Base-by-base conservation (phyloP, 2,888 invertebrate species). In the Limnephilus marmoratus region DNA sequence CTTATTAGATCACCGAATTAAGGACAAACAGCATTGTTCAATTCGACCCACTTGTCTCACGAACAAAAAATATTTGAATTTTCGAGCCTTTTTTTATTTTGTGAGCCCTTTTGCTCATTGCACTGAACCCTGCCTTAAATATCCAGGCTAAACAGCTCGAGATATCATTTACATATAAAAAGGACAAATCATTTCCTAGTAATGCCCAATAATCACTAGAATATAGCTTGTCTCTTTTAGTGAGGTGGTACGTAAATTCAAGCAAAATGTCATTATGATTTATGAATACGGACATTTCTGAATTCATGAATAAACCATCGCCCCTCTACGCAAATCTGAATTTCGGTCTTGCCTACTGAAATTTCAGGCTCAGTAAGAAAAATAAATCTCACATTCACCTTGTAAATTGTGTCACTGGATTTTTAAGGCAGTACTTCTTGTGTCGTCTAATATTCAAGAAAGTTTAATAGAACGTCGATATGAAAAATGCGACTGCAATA, bases 221-320 rank as follows among this genome's bases (percentile, higher is more conserved):
- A 83, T 3, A 37, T n/a, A 37, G 37, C 2, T 34, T 83, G 5
- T 24, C 34, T 37, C 37, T 18, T 83, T 83, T 24, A 37, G 37
- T 37, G 34, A 34, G 83, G 37, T 83, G 83, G 83, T 83, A n/a
- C 24, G 37, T 18, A 83, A 34, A 83, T 37, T 18, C 41, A 5
- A 18, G 83, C 0, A 37, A 83, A 34, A 41, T 83, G 9, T 68
- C 24, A 68, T 68, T 68, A 68, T 83, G 83, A 41, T 18, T 83
- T 83, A 37, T 34, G 24, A 41, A 37, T 24, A 83, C 83, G 31
- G 37, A 24, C 83, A 37, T 83, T 83, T 83, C 83, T 37, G 34
- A 37, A 83, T 83, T 83, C 83, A 37, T 83, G 83, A 83, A 83
- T 83, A 83, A 83, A 83, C 83, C 83, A 83, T 83, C 83, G 83